Percentiles rank a stretch among this genome's conserved stretches.
Evolutionary conservation across 2,113 vertebrate species (phyloP).

Genomic region (Chionomys nivalis): DNA sequence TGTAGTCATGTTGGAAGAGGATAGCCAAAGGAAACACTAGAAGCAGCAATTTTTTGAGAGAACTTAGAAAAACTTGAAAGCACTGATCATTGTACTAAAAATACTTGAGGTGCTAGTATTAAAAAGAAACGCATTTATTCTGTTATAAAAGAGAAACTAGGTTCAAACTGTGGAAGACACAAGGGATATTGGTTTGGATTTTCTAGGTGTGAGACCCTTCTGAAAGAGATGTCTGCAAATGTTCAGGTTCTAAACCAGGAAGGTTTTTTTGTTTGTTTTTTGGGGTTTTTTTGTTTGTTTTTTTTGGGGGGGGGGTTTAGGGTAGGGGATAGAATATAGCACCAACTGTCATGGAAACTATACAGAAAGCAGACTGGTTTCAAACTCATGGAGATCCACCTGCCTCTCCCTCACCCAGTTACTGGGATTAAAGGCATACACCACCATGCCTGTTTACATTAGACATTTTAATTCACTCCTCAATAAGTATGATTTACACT

Average conservation of each 20-base stretch:
- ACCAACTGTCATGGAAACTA: too few relatives aligned
- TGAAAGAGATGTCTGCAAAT: background rate
- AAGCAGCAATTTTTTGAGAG: conserved; percentile 38
- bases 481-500: background rate
- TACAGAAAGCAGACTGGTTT: too few relatives aligned
- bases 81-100: background rate
- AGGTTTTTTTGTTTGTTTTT: background rate
- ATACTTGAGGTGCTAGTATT: background rate
- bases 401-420: too few relatives aligned
- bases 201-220: background rate
- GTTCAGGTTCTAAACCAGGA: background rate
- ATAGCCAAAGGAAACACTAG: conserved; percentile 31
- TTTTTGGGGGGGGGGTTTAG: background rate
- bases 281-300: background rate
- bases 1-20: background rate
- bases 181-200: background rate
- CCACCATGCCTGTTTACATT: too few relatives aligned
- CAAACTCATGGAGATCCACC: too few relatives aligned
- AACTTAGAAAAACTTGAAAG: background rate
- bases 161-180: background rate
- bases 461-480: too few relatives aligned
- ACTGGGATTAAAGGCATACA: too few relatives aligned
- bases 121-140: background rate
- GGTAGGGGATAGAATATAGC: too few relatives aligned
- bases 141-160: background rate